A percentile compares a stretch with the other conserved stretches of the same genome.
Conservation (phyloP, 2,888 invertebrate genomes). For the Caenorhabditis sp. region DNA sequence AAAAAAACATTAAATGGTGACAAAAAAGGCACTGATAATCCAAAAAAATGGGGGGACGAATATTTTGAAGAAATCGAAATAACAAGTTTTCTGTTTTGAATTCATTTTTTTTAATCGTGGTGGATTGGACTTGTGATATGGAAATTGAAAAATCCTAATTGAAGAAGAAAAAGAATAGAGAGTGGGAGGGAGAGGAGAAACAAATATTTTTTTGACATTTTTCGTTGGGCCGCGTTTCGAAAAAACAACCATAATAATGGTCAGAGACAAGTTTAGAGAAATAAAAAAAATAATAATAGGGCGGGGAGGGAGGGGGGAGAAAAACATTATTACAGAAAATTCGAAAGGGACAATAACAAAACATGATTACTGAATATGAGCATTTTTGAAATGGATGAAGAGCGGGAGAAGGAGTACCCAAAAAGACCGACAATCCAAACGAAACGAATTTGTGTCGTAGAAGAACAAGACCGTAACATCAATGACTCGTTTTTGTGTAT, state of each 20-base stretch:
- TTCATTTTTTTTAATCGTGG: slow-evolving; percentile 5
- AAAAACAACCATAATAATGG: background rate
- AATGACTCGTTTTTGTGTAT: slow-evolving; percentile 1
- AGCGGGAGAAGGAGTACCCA: background rate
- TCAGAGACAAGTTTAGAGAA: background rate
- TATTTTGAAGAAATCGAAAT: slow-evolving; percentile 1
- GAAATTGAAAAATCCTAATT: slow-evolving; percentile 11
- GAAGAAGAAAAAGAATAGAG: slow-evolving; percentile 2
- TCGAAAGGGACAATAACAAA: background rate
- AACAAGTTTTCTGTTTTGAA: slow-evolving; percentile 17
- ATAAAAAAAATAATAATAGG: no score
- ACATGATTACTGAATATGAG: slow-evolving; percentile 1
- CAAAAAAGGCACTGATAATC: background rate
- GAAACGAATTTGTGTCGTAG: background rate
- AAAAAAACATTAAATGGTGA: no score
- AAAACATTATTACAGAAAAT: slow-evolving; percentile 5
- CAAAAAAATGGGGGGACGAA: background rate
- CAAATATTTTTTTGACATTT: background rate
- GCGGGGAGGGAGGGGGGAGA: background rate
- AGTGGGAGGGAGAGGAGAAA: no score
- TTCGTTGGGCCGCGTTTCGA: background rate
- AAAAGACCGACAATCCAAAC: background rate
- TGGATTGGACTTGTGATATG: slow-evolving; percentile 10
- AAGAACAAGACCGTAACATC: background rate
- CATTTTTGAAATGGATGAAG: background rate